These are phyloP conservation scores for Apogon talboti DNA, from an alignment of 2,797 vertebrate genomes.

Conservation along the genomic window DNA sequence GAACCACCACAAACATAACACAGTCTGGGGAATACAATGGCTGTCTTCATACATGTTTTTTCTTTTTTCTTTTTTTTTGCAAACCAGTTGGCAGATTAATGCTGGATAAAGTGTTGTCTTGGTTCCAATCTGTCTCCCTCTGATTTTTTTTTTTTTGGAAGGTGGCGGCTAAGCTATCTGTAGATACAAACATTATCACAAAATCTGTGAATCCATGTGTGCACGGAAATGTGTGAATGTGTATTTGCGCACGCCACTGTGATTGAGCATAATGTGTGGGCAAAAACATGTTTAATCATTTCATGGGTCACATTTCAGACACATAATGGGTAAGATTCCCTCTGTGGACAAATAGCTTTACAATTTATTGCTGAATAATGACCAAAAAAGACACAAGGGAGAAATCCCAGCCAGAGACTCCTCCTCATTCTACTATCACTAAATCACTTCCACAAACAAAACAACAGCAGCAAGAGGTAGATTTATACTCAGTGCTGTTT, in stretches of 20 bases:
- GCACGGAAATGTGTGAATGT: neutral
- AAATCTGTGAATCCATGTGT: conserved; percentile 14
- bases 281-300: conserved; percentile 38
- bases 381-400: conserved; percentile 37
- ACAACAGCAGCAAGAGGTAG: conserved; percentile 49
- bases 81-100: conserved; percentile 34
- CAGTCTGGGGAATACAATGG: conserved; percentile 47
- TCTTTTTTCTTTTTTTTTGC: conserved; percentile 44
- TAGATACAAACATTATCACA: conserved; percentile 32
- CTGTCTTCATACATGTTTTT: conserved; percentile 33
- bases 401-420: conserved; percentile 32
- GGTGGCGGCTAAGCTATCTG: conserved; percentile 14
- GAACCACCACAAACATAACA: conserved; percentile 22
- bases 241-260: conserved; percentile 2
- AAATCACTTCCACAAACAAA: conserved; percentile 58
- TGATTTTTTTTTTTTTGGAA: conserved; percentile 9
- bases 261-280: conserved; percentile 7
- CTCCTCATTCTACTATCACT: conserved; percentile 22
- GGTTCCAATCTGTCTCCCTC: conserved; percentile 58
- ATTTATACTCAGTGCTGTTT: conserved; percentile 56
- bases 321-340: conserved; percentile 15
- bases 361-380: conserved; percentile 55
- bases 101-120: conserved; percentile 61
- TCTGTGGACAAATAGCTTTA: conserved; percentile 29
- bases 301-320: conserved; percentile 27